These are phyloP conservation scores for Cyrtodaria siliqua DNA, from an alignment of 2,888 invertebrate species.

Conservation along the genomic window DNA sequence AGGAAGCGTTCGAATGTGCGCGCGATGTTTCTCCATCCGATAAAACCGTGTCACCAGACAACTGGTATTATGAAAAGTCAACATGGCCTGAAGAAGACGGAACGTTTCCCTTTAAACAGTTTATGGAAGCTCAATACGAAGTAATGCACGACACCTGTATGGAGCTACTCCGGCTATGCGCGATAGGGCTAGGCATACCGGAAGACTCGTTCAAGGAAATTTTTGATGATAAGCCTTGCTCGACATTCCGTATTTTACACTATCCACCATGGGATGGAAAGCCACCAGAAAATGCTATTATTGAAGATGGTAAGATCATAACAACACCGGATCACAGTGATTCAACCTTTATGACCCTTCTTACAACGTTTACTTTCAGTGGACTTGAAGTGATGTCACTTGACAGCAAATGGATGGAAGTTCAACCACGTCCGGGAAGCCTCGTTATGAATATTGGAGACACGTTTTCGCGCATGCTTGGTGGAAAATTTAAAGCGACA, in stretches of 20 bases:
- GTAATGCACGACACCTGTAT: slow-evolving; percentile 64
- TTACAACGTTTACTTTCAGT: slow-evolving; percentile 60
- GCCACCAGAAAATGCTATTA: slow-evolving; percentile 53
- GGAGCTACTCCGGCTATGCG: slow-evolving; percentile 66
- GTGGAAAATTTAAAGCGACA: slow-evolving; percentile 68
- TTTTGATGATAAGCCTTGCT: slow-evolving; percentile 67
- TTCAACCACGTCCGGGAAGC: slow-evolving; percentile 60
- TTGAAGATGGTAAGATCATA: slow-evolving; percentile 61
- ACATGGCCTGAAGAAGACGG: slow-evolving; percentile 68
- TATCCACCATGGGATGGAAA: slow-evolving; percentile 67
- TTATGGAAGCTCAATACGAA: slow-evolving; percentile 60
- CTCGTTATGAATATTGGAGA: slow-evolving; percentile 74
- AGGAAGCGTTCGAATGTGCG: slow-evolving; percentile 74
- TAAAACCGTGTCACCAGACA: slow-evolving; percentile 42
- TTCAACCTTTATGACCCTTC: slow-evolving; percentile 67
- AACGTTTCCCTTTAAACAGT: slow-evolving; percentile 58
- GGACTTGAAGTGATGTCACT: slow-evolving; percentile 63
- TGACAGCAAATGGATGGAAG: slow-evolving; percentile 63
- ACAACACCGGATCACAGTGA: slow-evolving; percentile 72
- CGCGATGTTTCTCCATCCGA: slow-evolving; percentile 56
- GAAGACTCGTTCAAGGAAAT: slow-evolving; percentile 66
- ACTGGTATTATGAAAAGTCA: slow-evolving; percentile 68
- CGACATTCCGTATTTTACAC: slow-evolving; percentile 70
- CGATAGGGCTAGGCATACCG: slow-evolving; percentile 66
- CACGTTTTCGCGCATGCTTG: slow-evolving; percentile 67